phyloP scores from a whole-genome alignment of 2,797 vertebrate species.

The Eremophila alpestris region DNA sequence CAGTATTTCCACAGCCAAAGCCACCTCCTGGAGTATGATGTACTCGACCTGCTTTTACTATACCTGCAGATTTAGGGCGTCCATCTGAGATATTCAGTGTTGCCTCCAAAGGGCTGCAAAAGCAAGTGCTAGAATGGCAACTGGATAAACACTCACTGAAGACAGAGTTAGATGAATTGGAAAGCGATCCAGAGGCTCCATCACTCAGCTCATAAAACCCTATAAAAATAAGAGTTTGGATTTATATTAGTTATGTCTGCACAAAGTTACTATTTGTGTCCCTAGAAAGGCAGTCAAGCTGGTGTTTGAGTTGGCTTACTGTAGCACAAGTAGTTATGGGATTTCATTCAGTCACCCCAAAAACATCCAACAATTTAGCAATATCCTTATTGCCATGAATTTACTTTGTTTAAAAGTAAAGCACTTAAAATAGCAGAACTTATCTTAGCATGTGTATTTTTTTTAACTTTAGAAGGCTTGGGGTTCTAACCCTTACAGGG shows the following conservation, averaged over 20 bases:
- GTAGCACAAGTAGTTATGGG: background rate
- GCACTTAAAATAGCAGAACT: background rate
- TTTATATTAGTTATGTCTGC: constrained; percentile 54
- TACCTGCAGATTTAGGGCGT: constrained; percentile 87
- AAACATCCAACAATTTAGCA: background rate
- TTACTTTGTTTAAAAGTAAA: background rate
- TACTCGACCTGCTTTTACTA: constrained; percentile 55
- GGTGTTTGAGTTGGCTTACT: constrained; percentile 28
- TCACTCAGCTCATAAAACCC: constrained; percentile 97
- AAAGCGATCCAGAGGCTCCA: constrained; percentile 89
- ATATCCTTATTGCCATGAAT: background rate
- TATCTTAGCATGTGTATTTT: background rate
- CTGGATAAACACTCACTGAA: constrained; percentile 97
- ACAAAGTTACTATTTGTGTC: constrained; percentile 17
- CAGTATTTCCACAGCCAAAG: constrained; percentile 61
- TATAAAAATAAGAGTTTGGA: constrained; percentile 76
- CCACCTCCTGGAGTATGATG: constrained; percentile 50
- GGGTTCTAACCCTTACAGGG: background rate
- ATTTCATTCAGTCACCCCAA: constrained; percentile 30
- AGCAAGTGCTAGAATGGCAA: constrained; percentile 90
- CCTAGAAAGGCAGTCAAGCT: constrained; percentile 9
- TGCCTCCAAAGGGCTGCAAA: constrained; percentile 88
- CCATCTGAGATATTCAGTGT: constrained; percentile 85
- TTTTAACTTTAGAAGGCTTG: background rate
- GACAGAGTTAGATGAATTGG: constrained; percentile 96